Evolutionary conservation across 2,113 vertebrate genomes (phyloP), one percentile per base, ranked within the genome.

Genomic region (Clarias macrocephalus): DNA sequence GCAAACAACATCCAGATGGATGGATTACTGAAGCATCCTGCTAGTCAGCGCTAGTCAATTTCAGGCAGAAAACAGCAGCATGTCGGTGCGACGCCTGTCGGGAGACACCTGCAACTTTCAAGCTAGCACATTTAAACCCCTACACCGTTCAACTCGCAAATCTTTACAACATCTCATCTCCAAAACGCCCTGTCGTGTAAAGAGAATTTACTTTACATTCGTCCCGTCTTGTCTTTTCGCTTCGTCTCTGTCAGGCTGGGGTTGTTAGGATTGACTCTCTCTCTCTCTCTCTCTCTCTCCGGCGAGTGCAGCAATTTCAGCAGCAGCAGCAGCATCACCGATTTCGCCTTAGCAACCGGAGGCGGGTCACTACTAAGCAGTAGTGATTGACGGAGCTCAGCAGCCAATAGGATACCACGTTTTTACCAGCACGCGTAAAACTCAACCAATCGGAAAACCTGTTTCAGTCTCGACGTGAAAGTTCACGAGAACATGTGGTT

Each of bases 291-390:
- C 48, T 48, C 81, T 81, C 85, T 80, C 54, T 56, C 83, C 77
- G 82, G 82, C 70, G 79, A 86, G 86, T 86, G 88, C 88, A 85
- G 86, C 85, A 89, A 92, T 87, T 91, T 88, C 93, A 89, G 90
- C 88, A 92, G 90, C 92, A 90, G 88, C 91, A 91, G 87, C 91
- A 93, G 70, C 88, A 89, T 87, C 89, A 88, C 88, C 88, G 90
- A 89, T 82, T 92, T 93, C 92, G 92, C 92, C 93, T 92, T 93
- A 95, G 94, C 93, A 94, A 94, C 93, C 90, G 86, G 86, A 88
- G 87, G 91, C 91, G 85, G 92, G 52, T 86, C 62, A 63, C 86
- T 88, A 89, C 86, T 88, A 92, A 37, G 42, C 68, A 59, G 37
- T 57, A 10, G 83, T 7, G 91, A 94, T 73, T 91, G 95, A 92